These are phyloP conservation scores for Melanotaenia parkinsoni DNA, from an alignment of 2,797 vertebrate genomes.

Conservation along the genomic window DNA sequence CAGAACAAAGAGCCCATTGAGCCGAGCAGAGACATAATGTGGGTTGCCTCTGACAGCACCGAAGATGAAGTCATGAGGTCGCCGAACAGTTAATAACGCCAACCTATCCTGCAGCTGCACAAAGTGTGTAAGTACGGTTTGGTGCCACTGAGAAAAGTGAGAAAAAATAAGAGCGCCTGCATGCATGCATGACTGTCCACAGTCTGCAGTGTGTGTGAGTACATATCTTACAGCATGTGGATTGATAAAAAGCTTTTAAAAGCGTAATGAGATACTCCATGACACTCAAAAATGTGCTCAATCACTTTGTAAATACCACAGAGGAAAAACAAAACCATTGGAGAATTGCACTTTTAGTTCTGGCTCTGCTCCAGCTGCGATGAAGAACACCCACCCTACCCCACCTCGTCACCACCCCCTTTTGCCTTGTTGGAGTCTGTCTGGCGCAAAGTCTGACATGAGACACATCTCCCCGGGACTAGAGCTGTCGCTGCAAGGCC, in stretches of 20 bases:
- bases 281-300: slow-evolving; percentile 71
- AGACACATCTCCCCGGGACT: slow-evolving; percentile 70
- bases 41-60: slow-evolving; percentile 76
- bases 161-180: slow-evolving; percentile 54
- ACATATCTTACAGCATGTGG: slow-evolving; percentile 54
- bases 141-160: slow-evolving; percentile 39
- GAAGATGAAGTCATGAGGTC: slow-evolving; percentile 82
- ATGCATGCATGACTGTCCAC: slow-evolving; percentile 46
- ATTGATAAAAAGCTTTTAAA: slow-evolving; percentile 73
- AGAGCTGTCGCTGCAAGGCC: slow-evolving; percentile 74
- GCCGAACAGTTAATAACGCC: slow-evolving; percentile 78
- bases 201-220: slow-evolving; percentile 51
- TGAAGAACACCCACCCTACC: slow-evolving; percentile 54
- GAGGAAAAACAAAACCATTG: slow-evolving; percentile 65
- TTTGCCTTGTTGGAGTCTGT: slow-evolving; percentile 69
- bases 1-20: slow-evolving; percentile 85
- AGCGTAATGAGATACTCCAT: slow-evolving; percentile 69
- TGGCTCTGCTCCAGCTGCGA: slow-evolving; percentile 66
- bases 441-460: slow-evolving; percentile 75
- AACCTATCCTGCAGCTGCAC: slow-evolving; percentile 69
- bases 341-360: slow-evolving; percentile 67
- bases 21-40: slow-evolving; percentile 78
- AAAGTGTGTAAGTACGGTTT: slow-evolving; percentile 40
- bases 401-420: neutral
- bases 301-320: slow-evolving; percentile 73